Percentiles rank a stretch among this genome's conserved stretches.
These are phyloP conservation scores for Platypus cylindrus DNA, from an alignment of 2,888 invertebrate species.

Conservation along the genomic window DNA sequence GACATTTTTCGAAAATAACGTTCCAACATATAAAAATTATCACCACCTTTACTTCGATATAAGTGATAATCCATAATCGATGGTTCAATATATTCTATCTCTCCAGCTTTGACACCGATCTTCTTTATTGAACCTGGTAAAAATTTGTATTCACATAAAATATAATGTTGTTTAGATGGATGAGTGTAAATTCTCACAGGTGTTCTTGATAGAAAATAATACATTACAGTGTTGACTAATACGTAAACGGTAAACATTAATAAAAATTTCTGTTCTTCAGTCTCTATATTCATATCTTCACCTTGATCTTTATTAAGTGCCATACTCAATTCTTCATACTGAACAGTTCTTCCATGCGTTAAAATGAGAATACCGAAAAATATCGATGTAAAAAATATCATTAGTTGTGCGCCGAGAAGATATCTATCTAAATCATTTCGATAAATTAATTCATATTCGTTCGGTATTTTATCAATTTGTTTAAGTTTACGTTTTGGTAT, in stretches of 20 bases:
- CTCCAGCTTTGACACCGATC: conserved; percentile 20
- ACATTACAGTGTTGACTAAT: conserved; percentile 18
- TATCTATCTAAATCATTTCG: conserved; percentile 26
- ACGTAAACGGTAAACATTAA: conserved; percentile 20
- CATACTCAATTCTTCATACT: too few relatives aligned
- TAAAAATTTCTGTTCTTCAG: conserved; percentile 20
- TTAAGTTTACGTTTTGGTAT: conserved; percentile 17
- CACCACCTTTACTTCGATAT: conserved; percentile 20
- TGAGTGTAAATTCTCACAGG: conserved; percentile 31
- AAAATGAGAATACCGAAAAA: too few relatives aligned
- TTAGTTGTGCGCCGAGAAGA: conserved; percentile 21
- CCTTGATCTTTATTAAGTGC: conserved; percentile 10
- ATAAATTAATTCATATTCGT: conserved; percentile 29
- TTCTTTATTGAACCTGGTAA: conserved; percentile 21
- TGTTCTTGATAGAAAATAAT: conserved; percentile 21
- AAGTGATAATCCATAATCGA: conserved; percentile 25
- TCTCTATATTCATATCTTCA: conserved; percentile 9
- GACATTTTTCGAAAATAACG: conserved; percentile 28
- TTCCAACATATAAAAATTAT: conserved; percentile 25
- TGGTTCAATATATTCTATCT: conserved; percentile 19
- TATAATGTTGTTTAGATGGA: conserved; percentile 24
- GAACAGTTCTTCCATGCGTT: too few relatives aligned
- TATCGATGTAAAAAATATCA: background rate
- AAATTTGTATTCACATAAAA: conserved; percentile 23
- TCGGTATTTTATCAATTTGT: conserved; percentile 26